Evolutionary conservation across 1,140 invertebrate species (phyloP), one percentile per base, ranked within the genome.

Genomic region (Philopotamus ludificatus): DNA sequence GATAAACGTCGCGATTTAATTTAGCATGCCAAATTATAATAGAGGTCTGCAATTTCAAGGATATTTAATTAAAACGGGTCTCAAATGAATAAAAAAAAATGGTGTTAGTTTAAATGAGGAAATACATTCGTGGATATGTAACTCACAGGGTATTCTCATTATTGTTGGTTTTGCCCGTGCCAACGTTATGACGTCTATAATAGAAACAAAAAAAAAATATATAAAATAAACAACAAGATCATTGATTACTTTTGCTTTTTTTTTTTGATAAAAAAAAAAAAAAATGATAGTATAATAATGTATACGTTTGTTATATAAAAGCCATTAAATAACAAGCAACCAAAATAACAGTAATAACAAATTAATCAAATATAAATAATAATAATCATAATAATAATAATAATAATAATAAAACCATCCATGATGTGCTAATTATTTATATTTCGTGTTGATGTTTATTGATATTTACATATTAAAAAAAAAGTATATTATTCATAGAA

Each of bases 111-210:
- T 1, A 21, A 54, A 23, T 57, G 34, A 51, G 10, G 41, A n/a
- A 8, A 16, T 18, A 25, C 53, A 22, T 57, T 57, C 18, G 53
- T 34, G 53, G 53, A 26, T 57, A 57, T 60, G 57, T 39, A 60
- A 42, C 47, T 60, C 42, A 60, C 57, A 60, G 57, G 57, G 57
- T 60, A 60, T 60, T 47, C 57, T 60, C 42, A 39, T 60, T 47
- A 47, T 60, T 60, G 44, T 60, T 21, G 57, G 57, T 47, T 39
- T 60, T 47, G 57, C 42, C 42, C 57, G 12, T 16, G n/a, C 23
- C 22, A 25, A 47, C 44, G 44, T 47, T 47, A 47, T 47, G 44
- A 47, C 44, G 44, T 47, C 44, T 4, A 47, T 15, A 15, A 47
- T 47, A 47, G 28, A 34, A n/a, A 12, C 28, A 34, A 34, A 34